These are phyloP conservation scores for Geococcyx californianus DNA, from an alignment of 2,113 vertebrate species.

Conservation along the genomic window DNA sequence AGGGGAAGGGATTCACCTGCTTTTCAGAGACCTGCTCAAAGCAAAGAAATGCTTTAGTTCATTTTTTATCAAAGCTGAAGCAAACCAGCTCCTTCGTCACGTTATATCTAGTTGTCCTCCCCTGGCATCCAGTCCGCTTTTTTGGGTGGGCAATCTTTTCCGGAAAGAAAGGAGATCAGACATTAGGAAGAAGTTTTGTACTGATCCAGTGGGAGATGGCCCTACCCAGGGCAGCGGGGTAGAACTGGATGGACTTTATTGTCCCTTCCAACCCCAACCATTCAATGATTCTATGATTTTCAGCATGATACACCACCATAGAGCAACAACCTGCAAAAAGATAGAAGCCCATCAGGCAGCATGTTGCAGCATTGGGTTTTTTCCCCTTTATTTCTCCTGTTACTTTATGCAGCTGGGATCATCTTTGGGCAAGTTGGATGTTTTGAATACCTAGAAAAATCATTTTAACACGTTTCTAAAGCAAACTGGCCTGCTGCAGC, in stretches of 20 bases:
- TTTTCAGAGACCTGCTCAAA: background rate
- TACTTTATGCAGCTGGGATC: background rate
- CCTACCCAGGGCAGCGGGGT: too few species aligned
- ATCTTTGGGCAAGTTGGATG: background rate
- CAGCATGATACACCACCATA: background rate
- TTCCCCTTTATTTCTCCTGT: background rate
- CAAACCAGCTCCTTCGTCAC: background rate
- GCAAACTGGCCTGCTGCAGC: background rate
- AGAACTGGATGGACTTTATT: too few species aligned
- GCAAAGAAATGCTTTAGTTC: background rate
- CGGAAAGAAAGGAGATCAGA: background rate
- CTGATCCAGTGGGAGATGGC: too few species aligned
- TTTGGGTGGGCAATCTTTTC: background rate
- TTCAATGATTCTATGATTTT: background rate
- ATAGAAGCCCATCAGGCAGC: background rate
- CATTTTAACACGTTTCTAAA: background rate
- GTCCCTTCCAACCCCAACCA: too few species aligned
- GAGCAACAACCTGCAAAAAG: background rate
- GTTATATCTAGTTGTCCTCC: background rate
- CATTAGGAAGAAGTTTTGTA: too few species aligned
- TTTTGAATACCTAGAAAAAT: background rate
- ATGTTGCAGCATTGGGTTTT: background rate
- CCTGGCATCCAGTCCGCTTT: background rate
- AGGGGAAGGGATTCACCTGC: background rate
- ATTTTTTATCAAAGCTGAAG: background rate